Evolutionary conservation across 2,888 invertebrate genomes (phyloP).

Genomic region (Lycia hirtaria): DNA sequence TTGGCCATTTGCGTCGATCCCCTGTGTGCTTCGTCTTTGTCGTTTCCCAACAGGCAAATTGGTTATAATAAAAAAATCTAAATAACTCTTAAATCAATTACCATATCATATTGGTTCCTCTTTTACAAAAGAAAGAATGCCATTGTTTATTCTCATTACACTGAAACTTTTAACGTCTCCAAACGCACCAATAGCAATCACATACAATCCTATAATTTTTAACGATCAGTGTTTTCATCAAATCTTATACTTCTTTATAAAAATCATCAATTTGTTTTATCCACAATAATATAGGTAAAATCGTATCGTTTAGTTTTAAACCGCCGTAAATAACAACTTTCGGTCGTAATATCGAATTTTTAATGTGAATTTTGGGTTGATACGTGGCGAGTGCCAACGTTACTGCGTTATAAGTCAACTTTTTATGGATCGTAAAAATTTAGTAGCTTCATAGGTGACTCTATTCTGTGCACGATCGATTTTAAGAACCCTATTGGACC

Average conservation of each 20-base stretch:
- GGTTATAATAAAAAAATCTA: too few species aligned
- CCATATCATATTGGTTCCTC: too few species aligned
- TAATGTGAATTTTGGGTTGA: constrained; percentile 60
- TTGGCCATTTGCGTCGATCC: too few species aligned
- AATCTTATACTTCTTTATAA: constrained; percentile 55
- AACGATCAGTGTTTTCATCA: constrained; percentile 64
- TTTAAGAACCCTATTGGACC: constrained; percentile 56
- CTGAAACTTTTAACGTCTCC: constrained; percentile 22
- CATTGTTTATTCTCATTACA: constrained; percentile 10
- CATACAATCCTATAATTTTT: constrained; percentile 52
- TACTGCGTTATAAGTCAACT: constrained; percentile 72
- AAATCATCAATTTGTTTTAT: constrained; percentile 62
- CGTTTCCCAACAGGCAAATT: too few species aligned
- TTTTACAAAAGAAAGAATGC: too few species aligned
- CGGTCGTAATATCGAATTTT: constrained; percentile 81
- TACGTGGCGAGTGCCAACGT: constrained; percentile 64
- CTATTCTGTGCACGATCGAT: constrained; percentile 64
- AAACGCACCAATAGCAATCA: constrained; percentile 38
- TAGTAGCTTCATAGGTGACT: constrained; percentile 67
- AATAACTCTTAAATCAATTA: too few species aligned
- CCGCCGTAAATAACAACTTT: constrained; percentile 79
- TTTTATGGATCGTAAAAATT: constrained; percentile 82
- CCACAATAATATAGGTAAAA: constrained; percentile 55
- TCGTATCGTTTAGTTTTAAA: constrained; percentile 73
- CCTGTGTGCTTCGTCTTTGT: too few species aligned